Evolutionary conservation across 2,888 invertebrate species (phyloP).

Genomic region (Eristalis pertinax): DNA sequence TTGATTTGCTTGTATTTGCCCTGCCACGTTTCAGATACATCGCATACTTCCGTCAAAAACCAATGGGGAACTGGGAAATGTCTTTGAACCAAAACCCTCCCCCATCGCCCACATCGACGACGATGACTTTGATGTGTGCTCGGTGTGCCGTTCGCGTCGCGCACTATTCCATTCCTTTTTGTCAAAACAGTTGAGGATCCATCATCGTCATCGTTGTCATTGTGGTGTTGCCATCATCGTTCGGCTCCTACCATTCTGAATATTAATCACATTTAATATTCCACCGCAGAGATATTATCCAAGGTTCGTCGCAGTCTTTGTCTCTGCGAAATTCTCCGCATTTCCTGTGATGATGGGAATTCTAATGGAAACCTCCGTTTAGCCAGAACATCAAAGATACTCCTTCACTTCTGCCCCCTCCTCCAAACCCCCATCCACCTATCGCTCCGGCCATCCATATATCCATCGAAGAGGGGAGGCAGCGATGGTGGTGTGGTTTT

Average conservation of each 20-base stretch:
- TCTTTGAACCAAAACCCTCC: conserved; percentile 18
- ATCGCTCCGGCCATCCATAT: neutral
- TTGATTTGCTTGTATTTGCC: conserved; percentile 13
- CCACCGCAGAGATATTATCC: conserved; percentile 31
- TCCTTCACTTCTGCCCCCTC: neutral
- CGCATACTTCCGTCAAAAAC: neutral
- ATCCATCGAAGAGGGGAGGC: neutral
- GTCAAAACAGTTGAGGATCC: conserved; percentile 31
- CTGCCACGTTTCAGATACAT: conserved; percentile 13
- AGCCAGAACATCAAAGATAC: conserved; percentile 42
- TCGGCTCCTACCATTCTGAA: conserved; percentile 17
- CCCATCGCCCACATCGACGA: neutral
- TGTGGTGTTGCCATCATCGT: conserved; percentile 9
- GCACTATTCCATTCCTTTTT: conserved; percentile 40
- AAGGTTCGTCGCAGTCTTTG: conserved; percentile 48
- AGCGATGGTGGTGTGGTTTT: neutral
- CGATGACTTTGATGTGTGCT: conserved; percentile 41
- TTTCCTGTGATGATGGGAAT: conserved; percentile 48
- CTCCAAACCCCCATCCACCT: neutral
- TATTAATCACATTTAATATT: conserved; percentile 69
- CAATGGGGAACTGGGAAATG: conserved; percentile 21
- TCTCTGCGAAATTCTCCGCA: conserved; percentile 61
- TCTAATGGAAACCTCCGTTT: conserved; percentile 48
- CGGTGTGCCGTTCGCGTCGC: conserved; percentile 10
- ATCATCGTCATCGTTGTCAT: conserved; percentile 27